A percentile compares a stretch with the other conserved stretches of the same genome.
phyloP scores from a whole-genome alignment of 2,113 vertebrate species.

The Rhinoderma darwinii region DNA sequence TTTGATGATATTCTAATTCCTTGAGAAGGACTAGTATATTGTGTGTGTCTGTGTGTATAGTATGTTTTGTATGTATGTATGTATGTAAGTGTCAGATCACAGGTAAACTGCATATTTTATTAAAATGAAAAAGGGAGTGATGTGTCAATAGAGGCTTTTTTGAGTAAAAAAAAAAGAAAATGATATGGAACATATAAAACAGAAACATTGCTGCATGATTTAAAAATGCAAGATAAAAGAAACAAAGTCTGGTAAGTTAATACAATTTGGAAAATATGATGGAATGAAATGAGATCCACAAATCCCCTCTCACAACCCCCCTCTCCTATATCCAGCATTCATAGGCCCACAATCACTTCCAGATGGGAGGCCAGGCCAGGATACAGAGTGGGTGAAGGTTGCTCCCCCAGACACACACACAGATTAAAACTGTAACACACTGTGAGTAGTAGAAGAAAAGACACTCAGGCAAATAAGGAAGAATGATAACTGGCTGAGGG shows the following conservation, averaged over 20 bases:
- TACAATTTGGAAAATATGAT: slow-evolving; percentile 7
- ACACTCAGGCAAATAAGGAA: background rate
- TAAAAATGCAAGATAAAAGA: background rate
- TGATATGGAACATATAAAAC: background rate
- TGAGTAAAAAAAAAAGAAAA: background rate
- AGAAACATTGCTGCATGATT: background rate
- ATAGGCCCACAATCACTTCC: slow-evolving; percentile 43
- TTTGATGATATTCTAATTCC: no score
- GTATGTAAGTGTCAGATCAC: no score
- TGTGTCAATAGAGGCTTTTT: background rate
- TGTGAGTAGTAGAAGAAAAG: background rate
- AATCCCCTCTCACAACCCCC: background rate
- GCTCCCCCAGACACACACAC: slow-evolving; percentile 25
- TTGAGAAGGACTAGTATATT: no score
- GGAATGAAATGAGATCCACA: slow-evolving; percentile 30
- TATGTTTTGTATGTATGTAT: no score
- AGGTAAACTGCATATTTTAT: no score
- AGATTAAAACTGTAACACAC: background rate
- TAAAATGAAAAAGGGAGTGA: background rate
- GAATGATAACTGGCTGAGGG: background rate
- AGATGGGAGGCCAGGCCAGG: slow-evolving; percentile 33
- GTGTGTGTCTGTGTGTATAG: no score
- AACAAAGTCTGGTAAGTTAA: background rate
- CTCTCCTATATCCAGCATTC: background rate
- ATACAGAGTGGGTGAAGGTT: background rate